phyloP scores from a whole-genome alignment of 2,797 vertebrate species.

The Poecilia picta region DNA sequence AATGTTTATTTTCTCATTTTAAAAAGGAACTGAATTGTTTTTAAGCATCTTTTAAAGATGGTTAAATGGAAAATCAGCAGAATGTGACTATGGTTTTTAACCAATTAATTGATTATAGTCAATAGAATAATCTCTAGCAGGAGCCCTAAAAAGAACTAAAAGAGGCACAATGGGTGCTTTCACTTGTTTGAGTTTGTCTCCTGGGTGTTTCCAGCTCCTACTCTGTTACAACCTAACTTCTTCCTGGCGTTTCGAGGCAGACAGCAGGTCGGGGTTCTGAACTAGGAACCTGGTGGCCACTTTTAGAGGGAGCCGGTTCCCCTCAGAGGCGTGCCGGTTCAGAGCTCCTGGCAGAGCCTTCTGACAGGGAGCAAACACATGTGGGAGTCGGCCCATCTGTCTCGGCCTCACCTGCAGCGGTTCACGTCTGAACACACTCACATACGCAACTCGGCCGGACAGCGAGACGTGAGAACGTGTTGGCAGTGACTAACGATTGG shows the following conservation, averaged over 20 bases:
- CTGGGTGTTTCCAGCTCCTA: not conserved
- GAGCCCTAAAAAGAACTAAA: not conserved
- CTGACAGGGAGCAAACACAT: conserved; percentile 65
- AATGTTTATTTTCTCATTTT: too few species aligned
- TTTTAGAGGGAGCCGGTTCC: conserved; percentile 21
- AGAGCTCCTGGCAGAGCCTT: conserved; percentile 61
- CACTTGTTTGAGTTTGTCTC: not conserved
- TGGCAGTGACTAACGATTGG: conserved; percentile 67
- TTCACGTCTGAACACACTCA: conserved; percentile 12
- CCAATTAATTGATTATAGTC: too few species aligned
- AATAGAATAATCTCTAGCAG: too few species aligned
- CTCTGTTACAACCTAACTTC: conserved; percentile 16
- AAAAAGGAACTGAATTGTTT: too few species aligned
- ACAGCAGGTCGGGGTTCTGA: conserved; percentile 51
- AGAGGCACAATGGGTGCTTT: not conserved
- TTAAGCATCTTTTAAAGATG: too few species aligned
- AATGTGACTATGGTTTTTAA: too few species aligned
- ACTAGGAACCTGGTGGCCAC: conserved; percentile 45
- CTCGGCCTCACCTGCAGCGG: conserved; percentile 54
- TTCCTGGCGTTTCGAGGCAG: conserved; percentile 15
- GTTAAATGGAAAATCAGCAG: too few species aligned
- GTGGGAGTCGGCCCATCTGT: conserved; percentile 74
- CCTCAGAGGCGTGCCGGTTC: conserved; percentile 43
- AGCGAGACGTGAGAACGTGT: conserved; percentile 62
- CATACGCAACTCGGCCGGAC: conserved; percentile 41